Evolutionary conservation across 2,797 vertebrate genomes (phyloP).

Genomic region (Garrulus glandarius): DNA sequence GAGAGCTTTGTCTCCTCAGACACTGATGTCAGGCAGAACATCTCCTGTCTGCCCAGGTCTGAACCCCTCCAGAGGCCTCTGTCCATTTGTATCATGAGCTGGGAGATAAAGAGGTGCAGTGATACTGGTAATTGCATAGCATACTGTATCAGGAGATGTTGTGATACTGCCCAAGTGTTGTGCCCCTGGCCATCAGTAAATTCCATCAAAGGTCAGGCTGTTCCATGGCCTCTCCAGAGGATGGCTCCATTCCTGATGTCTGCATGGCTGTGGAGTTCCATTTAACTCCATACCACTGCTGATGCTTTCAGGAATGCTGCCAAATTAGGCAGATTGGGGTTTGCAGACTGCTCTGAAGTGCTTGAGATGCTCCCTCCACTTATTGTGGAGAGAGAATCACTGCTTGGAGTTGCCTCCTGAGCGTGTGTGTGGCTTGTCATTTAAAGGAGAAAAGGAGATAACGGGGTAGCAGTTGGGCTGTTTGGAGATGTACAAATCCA

Average conservation of each 20-base stretch:
- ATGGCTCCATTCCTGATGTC: background rate
- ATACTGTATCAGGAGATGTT: background rate
- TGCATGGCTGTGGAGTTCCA: background rate
- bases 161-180: background rate
- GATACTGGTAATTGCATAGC: background rate
- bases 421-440: background rate
- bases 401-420: background rate
- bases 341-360: background rate
- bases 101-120: background rate
- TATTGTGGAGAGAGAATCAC: background rate
- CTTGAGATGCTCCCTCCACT: background rate
- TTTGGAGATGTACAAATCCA: background rate
- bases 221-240: background rate
- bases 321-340: background rate
- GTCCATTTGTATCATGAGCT: background rate
- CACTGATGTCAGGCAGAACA: background rate
- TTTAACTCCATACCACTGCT: background rate
- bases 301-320: background rate
- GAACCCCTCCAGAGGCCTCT: background rate
- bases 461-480: background rate
- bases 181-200: background rate
- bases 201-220: slow-evolving; percentile 4
- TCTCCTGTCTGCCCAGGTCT: background rate
- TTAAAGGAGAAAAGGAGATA: background rate
- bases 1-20: background rate